Evolutionary conservation across 1,140 invertebrate species (phyloP), one percentile per base, ranked within the genome.

Genomic region (Aphis gossypii): DNA sequence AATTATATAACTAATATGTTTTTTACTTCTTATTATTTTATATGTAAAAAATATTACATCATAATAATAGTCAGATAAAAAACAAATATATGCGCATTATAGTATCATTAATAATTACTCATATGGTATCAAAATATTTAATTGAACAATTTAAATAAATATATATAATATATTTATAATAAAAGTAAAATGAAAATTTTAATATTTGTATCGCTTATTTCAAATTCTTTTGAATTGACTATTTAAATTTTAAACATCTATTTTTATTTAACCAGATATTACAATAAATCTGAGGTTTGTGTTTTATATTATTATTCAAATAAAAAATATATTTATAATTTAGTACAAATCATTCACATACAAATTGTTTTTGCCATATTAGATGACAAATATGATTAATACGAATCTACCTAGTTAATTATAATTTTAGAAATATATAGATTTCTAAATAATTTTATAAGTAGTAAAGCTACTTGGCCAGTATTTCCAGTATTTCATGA

Each of bases 371-470:
- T 21, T 56, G 11, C 0, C 30, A 88, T 89, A 41, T 9, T 41
- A 56, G 51, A 56, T 25, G n/a, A 51, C 30, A 46, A 88, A 88
- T 88, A 35, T 4, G 5, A 89, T 76, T 76, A 76, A 76, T 76
- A 76, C 60, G 14, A 76, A 76, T 76, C 60, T 76, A 89, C 51
- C 9, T 89, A 89, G 18, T 87, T 48, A 54, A 25, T 54, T 54
- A 6, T 41, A 41, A 9, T 90, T 51, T 90, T n/a, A 90, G 41
- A 90, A 30, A 6, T 20, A 90, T 60, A 60, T 90, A 41, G 11
- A 90, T 60, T 60, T 90, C 35, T 90, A 90, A 90, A 90, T 56
- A 68, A 23, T 46, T 90, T 90, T 60, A 54, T 90, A 90, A 68
- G 89, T 90, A 90, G 88, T 90, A 90, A 90, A 60, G 38, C 89